Evolutionary conservation across 2,797 vertebrate species (phyloP).

Genomic region (Parambassis ranga): DNA sequence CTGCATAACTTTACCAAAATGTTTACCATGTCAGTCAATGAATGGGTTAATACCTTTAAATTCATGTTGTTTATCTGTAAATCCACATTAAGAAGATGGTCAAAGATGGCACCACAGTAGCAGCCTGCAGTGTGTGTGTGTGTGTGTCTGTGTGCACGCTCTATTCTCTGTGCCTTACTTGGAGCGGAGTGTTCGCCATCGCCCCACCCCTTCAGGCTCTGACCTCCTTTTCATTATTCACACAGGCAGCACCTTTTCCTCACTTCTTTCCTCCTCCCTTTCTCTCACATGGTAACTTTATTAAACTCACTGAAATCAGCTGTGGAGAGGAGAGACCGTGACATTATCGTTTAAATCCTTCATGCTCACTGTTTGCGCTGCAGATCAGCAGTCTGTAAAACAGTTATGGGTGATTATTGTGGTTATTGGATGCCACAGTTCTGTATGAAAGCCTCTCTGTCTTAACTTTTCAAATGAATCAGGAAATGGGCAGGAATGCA

Average conservation of each 20-base stretch:
- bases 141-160: conserved; percentile 8
- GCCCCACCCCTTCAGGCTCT: conserved; percentile 60
- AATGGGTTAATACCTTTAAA: too few species aligned
- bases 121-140: background rate
- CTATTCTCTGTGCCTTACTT: conserved; percentile 34
- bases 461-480: conserved; percentile 11
- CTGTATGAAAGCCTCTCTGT: background rate
- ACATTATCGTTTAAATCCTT: background rate
- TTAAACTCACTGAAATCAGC: background rate
- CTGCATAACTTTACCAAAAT: too few species aligned
- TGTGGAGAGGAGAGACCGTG: background rate
- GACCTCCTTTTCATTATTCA: conserved; percentile 73
- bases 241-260: conserved; percentile 63
- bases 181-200: conserved; percentile 45
- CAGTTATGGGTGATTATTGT: background rate
- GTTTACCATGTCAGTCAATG: too few species aligned
- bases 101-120: background rate
- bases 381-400: background rate
- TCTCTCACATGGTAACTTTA: background rate
- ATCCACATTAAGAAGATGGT: too few species aligned
- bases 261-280: conserved; percentile 16
- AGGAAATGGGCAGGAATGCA: background rate
- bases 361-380: too few species aligned
- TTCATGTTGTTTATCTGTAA: background rate
- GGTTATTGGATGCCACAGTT: background rate